Evolutionary conservation across 2,888 invertebrate genomes (phyloP).

Genomic region (Eupithecia abbreviata): DNA sequence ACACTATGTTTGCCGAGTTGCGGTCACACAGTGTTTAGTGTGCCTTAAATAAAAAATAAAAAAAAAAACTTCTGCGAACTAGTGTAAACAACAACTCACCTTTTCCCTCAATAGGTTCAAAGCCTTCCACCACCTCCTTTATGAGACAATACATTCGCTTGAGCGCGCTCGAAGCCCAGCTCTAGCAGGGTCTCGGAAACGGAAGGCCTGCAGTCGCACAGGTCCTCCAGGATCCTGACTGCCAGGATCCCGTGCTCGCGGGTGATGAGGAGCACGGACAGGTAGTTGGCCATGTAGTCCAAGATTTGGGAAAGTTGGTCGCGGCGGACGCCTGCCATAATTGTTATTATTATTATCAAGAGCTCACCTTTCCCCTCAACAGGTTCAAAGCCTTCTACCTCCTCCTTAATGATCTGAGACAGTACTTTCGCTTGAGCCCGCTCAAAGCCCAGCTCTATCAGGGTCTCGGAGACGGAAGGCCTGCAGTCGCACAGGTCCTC

Average conservation of each 20-base stretch:
- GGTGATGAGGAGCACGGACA: slow-evolving; percentile 87
- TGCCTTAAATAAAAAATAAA: no score
- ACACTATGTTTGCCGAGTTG: no score
- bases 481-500: slow-evolving; percentile 77
- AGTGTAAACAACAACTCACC: slow-evolving; percentile 51
- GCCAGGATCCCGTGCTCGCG: slow-evolving; percentile 84
- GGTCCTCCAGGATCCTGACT: slow-evolving; percentile 70
- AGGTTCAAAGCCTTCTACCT: slow-evolving; percentile 61
- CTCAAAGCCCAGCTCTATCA: slow-evolving; percentile 61
- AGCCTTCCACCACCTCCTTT: slow-evolving; percentile 64
- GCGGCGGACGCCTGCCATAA: no score
- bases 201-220: slow-evolving; percentile 74
- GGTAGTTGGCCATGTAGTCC: slow-evolving; percentile 88
- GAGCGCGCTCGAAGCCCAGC: slow-evolving; percentile 53
- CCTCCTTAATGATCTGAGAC: slow-evolving; percentile 67
- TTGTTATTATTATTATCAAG: no score
- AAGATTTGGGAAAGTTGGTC: slow-evolving; percentile 86
- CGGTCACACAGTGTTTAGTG: no score
- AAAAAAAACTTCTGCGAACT: background rate
- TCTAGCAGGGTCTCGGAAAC: slow-evolving; percentile 68
- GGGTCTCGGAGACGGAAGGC: slow-evolving; percentile 69
- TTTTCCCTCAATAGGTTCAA: slow-evolving; percentile 60
- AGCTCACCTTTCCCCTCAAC: slow-evolving; percentile 65
- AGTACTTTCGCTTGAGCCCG: slow-evolving; percentile 49
- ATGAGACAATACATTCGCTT: slow-evolving; percentile 60